A percentile compares a stretch with the other conserved stretches of the same genome.
Conservation (phyloP, 2,113 vertebrate genomes). For the Crocuta crocuta region DNA sequence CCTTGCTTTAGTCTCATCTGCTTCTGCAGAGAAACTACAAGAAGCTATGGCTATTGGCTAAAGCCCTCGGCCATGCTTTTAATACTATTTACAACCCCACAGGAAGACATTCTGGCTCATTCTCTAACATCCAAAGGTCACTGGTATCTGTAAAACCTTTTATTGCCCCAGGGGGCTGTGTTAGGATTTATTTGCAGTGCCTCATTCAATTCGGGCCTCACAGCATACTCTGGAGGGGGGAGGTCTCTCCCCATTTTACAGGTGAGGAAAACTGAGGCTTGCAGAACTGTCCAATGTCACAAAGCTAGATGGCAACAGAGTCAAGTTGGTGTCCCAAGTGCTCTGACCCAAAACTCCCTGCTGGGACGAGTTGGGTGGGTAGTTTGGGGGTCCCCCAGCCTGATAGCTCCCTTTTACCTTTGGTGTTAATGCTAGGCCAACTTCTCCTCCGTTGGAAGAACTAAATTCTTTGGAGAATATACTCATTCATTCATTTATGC, state of each 20-base stretch:
- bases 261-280: background rate
- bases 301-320: background rate
- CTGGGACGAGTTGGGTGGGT: conserved; percentile 38
- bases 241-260: background rate
- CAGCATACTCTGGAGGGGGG: accelerated
- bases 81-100: accelerated
- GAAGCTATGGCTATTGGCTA: background rate
- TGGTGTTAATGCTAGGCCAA: background rate
- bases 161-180: background rate
- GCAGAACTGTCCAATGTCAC: background rate
- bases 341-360: conserved; percentile 56
- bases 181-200: background rate
- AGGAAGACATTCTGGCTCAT: background rate
- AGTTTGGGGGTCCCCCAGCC: background rate
- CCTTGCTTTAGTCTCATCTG: too few species aligned
- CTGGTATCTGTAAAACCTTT: accelerated
- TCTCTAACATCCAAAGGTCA: background rate
- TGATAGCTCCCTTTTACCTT: background rate
- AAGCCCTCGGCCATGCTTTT: background rate
- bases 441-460: background rate
- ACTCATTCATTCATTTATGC: background rate
- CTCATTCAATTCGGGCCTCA: background rate
- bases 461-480: background rate
- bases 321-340: background rate
- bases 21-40: background rate